Percentiles rank a stretch among this genome's conserved stretches.
phyloP scores from a whole-genome alignment of 2,888 invertebrate genomes.

The Melieria omissa region DNA sequence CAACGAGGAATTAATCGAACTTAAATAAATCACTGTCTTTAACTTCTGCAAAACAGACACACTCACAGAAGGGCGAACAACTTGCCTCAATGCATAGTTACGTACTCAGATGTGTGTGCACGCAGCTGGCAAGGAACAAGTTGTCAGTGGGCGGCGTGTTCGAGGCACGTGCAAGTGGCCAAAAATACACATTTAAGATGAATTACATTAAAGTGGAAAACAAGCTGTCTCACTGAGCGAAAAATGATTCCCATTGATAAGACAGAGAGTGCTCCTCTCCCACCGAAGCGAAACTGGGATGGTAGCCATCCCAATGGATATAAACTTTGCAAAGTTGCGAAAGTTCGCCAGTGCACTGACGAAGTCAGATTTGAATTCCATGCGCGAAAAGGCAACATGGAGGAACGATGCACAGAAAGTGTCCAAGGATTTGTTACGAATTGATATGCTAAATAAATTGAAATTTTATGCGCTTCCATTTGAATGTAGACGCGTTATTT shows the following conservation, averaged over 20 bases:
- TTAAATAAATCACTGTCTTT: constrained; percentile 66
- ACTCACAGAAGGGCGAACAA: constrained; percentile 1
- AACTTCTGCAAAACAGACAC: constrained; percentile 17
- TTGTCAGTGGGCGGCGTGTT: too few relatives aligned
- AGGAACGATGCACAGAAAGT: constrained; percentile 5
- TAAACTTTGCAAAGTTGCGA: constrained; percentile 15
- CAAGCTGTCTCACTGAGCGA: constrained; percentile 42
- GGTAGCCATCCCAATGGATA: background rate
- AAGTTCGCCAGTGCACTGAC: constrained; percentile 40
- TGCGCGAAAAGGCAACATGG: background rate
- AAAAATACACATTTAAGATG: background rate
- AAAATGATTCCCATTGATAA: constrained; percentile 50
- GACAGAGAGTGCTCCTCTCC: constrained; percentile 6
- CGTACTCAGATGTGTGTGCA: background rate
- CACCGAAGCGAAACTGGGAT: background rate
- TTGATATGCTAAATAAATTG: constrained; percentile 57
- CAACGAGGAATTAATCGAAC: constrained; percentile 62
- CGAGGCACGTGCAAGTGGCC: background rate
- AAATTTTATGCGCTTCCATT: constrained; percentile 58
- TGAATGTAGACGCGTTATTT: background rate
- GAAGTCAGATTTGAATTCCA: constrained; percentile 19
- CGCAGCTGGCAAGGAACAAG: too few relatives aligned
- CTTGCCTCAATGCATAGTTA: constrained; percentile 10
- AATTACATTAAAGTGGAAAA: constrained; percentile 11
- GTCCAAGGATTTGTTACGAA: constrained; percentile 43